These are phyloP conservation scores for Trypoxylon attenuatum DNA, from an alignment of 2,888 invertebrate genomes.

Conservation along the genomic window DNA sequence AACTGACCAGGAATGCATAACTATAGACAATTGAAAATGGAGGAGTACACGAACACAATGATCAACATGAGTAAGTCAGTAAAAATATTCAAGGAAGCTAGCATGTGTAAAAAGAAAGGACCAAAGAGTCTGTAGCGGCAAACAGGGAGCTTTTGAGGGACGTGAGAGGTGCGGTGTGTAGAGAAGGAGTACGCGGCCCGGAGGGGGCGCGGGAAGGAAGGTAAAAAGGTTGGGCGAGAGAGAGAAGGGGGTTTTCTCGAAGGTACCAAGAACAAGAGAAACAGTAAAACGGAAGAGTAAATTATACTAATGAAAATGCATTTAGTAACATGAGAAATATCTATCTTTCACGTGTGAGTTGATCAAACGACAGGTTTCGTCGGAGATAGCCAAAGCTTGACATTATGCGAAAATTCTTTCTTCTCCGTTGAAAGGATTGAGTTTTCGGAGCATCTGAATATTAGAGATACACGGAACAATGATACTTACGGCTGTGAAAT, in stretches of 20 bases:
- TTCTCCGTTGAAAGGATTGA: not conserved
- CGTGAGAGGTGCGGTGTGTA: not conserved
- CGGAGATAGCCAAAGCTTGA: not conserved
- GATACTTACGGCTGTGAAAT: slow-evolving; percentile 65
- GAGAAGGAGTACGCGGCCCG: not conserved
- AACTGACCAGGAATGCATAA: not conserved
- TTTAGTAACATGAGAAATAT: not conserved
- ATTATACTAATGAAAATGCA: not conserved
- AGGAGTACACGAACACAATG: too few species aligned
- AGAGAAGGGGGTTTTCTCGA: slow-evolving; percentile 2
- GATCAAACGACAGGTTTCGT: not conserved
- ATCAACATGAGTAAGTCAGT: not conserved
- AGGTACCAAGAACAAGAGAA: not conserved
- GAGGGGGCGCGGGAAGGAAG: not conserved
- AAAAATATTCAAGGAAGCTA: not conserved
- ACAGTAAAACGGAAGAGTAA: not conserved
- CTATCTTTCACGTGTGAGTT: not conserved
- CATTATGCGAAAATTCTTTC: not conserved
- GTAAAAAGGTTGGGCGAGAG: not conserved
- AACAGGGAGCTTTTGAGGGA: not conserved
- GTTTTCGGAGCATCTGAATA: not conserved
- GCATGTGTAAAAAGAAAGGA: slow-evolving; percentile 4
- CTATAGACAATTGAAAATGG: not conserved
- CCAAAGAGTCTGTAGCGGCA: not conserved
- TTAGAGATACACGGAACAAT: not conserved